These are phyloP conservation scores for Muraenolepis orangiensis DNA, from an alignment of 2,797 vertebrate species.

Conservation along the genomic window DNA sequence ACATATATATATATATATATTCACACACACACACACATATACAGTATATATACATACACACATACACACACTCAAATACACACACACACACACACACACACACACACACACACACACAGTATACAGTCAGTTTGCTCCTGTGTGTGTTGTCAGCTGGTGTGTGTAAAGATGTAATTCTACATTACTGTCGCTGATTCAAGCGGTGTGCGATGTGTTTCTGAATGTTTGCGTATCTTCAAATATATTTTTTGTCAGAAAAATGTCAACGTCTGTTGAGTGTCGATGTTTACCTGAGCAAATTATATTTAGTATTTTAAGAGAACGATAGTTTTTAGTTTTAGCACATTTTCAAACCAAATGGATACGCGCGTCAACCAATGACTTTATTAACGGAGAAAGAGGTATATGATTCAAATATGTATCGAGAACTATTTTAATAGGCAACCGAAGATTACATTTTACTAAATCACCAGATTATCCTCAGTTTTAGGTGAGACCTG, in stretches of 20 bases:
- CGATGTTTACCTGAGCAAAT: slow-evolving; percentile 39
- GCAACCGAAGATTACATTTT: slow-evolving; percentile 19
- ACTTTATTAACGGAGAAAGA: slow-evolving; percentile 61
- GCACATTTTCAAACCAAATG: slow-evolving; percentile 57
- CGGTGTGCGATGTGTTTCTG: neutral
- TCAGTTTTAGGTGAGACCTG: slow-evolving; percentile 7
- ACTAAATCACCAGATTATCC: slow-evolving; percentile 19
- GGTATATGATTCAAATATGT: slow-evolving; percentile 19
- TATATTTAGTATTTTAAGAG: slow-evolving; percentile 48
- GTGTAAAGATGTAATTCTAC: slow-evolving; percentile 44
- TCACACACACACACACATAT: neutral
- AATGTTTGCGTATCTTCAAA: neutral
- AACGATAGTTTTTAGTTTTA: slow-evolving; percentile 38
- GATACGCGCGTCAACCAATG: slow-evolving; percentile 41
- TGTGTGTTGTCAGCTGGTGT: slow-evolving; percentile 53
- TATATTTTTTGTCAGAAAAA: slow-evolving; percentile 41
- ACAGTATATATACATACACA: too few species aligned
- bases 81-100: neutral
- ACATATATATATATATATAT: neutral
- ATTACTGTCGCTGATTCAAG: slow-evolving; percentile 42
- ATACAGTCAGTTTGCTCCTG: slow-evolving; percentile 62
- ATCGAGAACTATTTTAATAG: slow-evolving; percentile 54
- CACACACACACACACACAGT: slow-evolving; percentile 33
- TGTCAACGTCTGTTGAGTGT: slow-evolving; percentile 41
- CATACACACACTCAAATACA: neutral